Base-by-base conservation (phyloP, 2,888 invertebrate genomes). In the Dioctria linearis region DNA sequence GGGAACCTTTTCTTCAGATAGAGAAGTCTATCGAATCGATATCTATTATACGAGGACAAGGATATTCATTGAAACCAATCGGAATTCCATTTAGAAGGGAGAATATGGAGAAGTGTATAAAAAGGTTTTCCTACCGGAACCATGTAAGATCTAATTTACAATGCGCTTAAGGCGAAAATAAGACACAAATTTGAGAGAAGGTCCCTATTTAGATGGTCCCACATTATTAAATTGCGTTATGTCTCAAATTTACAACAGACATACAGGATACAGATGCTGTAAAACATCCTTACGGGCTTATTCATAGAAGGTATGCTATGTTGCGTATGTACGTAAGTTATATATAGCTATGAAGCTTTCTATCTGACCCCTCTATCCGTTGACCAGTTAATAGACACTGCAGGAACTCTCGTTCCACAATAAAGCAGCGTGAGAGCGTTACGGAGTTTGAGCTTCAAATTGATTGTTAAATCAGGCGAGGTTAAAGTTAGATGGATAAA, bases 221-320 rank as follows among this genome's bases (percentile, higher is more conserved):
- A 69, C 69, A 51, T 51, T 69, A 69, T 69, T 69, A 69, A 69
- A 69, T 69, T 43, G 69, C 49, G 37, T 69, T 37, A 51, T 69
- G 69, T 69, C 25, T 25, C 51, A 46, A 69, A 51, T 49, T 69
- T 37, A 9, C 11, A 69, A 51, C 9, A 54, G 11, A 11, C 54
- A 11, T 54, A 11, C 54, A 54, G 25, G 25, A 25, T 25, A 25
- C 25, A 25, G 25, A 25, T 25, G 25, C 2, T 25, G 25, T 25
- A 25, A 25, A 25, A 25, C 25, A 25, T 25, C 25, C 25, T 25
- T 25, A 25, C 25, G 25, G 25, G 25, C 25, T 25, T 25, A 25
- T 25, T 25, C 25, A 25, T 25, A 25, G 25, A 25, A 25, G 25
- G 25, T 25, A 25, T 25, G 25, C 25, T 25, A 25, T 25, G 25